Percentiles rank a stretch among this genome's conserved stretches.
phyloP scores from a whole-genome alignment of 1,140 invertebrate species.

The Zophobas atratus region DNA sequence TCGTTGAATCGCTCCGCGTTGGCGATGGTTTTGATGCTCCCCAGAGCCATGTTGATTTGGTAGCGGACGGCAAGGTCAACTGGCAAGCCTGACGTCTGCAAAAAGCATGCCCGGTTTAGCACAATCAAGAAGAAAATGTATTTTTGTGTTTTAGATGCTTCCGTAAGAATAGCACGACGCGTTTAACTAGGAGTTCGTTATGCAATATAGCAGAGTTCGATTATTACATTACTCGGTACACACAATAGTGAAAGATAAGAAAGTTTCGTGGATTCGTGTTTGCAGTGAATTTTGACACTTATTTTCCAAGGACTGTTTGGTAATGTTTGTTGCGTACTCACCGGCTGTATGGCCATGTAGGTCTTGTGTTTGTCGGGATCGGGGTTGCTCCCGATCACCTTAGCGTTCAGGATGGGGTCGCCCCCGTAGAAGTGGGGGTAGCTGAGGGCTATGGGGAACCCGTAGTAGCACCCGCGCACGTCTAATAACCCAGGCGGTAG shows the following conservation, averaged over 20 bases:
- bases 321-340: constrained; percentile 63
- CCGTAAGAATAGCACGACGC: not conserved
- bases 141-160: no score
- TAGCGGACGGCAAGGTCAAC: constrained; percentile 81
- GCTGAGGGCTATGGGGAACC: constrained; percentile 89
- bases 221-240: not conserved
- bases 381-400: constrained; percentile 81
- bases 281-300: no score
- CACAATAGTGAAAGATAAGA: no score
- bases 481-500: constrained; percentile 81
- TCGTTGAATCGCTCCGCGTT: constrained; percentile 77
- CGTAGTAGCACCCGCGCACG: constrained; percentile 87
- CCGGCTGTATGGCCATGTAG: constrained; percentile 80
- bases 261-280: no score
- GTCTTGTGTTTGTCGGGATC: constrained; percentile 79
- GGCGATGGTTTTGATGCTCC: constrained; percentile 75
- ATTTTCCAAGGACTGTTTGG: no score
- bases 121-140: no score
- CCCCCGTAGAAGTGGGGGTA: constrained; percentile 90
- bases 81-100: constrained; percentile 80
- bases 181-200: not conserved
- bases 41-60: constrained; percentile 88
- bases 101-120: not conserved
- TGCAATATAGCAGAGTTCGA: not conserved
- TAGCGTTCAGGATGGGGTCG: constrained; percentile 76